A percentile compares a stretch with the other conserved stretches of the same genome.
phyloP scores from a whole-genome alignment of 2,888 invertebrate genomes.

The Limnephilus rhombicus region DNA sequence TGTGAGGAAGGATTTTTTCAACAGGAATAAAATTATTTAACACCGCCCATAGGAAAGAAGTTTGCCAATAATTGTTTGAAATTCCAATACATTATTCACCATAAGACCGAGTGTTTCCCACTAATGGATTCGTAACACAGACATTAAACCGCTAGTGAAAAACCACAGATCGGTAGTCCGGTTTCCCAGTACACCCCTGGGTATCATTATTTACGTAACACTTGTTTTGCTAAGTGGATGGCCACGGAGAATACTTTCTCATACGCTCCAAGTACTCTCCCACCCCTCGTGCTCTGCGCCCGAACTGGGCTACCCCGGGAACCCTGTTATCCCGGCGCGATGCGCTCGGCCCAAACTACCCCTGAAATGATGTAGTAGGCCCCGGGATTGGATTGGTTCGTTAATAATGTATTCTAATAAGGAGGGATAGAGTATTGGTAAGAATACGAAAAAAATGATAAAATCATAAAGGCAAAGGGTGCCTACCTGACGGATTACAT shows the following conservation, averaged over 20 bases:
- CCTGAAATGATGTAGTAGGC: slow-evolving; percentile 25
- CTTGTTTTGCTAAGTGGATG: slow-evolving; percentile 66
- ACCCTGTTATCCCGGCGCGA: slow-evolving; percentile 38
- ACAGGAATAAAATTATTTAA: not conserved
- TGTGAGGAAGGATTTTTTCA: no score
- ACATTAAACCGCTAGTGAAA: slow-evolving; percentile 22
- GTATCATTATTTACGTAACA: slow-evolving; percentile 66
- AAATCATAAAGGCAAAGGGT: not conserved
- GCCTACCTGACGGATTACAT: not conserved
- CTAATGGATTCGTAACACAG: not conserved
- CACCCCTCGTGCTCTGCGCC: slow-evolving; percentile 35
- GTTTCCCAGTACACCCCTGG: slow-evolving; percentile 51
- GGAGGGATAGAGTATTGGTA: not conserved
- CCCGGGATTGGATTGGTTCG: slow-evolving; percentile 37
- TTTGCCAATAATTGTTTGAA: not conserved
- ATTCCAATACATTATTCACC: not conserved
- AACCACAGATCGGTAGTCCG: slow-evolving; percentile 45
- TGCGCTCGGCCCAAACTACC: not conserved
- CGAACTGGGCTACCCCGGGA: slow-evolving; percentile 9
- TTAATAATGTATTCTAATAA: slow-evolving; percentile 44
- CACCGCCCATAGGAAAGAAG: not conserved
- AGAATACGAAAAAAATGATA: not conserved
- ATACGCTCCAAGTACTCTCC: slow-evolving; percentile 36
- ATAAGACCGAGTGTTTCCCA: not conserved
- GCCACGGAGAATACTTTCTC: slow-evolving; percentile 47